phyloP scores from a whole-genome alignment of 64 coral and sea anemone species.

The Dendronephthya gigantea region DNA sequence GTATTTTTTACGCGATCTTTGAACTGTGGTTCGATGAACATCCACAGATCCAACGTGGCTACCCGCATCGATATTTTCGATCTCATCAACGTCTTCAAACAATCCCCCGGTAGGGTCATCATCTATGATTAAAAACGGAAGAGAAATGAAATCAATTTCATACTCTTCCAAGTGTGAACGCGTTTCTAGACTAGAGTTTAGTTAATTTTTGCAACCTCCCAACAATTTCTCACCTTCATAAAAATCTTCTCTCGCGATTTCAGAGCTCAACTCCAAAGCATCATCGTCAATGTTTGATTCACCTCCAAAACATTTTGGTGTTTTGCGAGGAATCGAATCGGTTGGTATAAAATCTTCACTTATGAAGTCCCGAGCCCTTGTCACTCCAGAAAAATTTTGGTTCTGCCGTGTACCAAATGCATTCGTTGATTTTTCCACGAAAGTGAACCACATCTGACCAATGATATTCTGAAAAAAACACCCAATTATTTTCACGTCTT shows the following conservation, averaged over 20 bases:
- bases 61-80: neutral
- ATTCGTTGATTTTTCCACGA: constrained; percentile 29
- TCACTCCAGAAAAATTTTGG: neutral
- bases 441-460: constrained; percentile 59
- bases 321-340: constrained; percentile 22
- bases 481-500: no score
- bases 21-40: no score
- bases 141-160: no score
- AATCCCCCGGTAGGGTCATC: constrained; percentile 10
- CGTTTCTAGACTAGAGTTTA: no score
- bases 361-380: neutral
- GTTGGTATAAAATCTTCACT: neutral
- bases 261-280: constrained; percentile 61
- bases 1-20: neutral
- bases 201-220: no score
- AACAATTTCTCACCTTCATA: constrained; percentile 64
- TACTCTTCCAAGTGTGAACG: no score
- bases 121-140: neutral
- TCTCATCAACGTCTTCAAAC: neutral
- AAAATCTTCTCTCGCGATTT: constrained; percentile 57
- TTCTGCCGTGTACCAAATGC: constrained; percentile 17
- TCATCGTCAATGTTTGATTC: constrained; percentile 38
- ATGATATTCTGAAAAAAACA: constrained; percentile 42
- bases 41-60: neutral
- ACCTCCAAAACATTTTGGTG: constrained; percentile 21